Conservation (phyloP, 2,888 invertebrate species). For the Furcula furcula region DNA sequence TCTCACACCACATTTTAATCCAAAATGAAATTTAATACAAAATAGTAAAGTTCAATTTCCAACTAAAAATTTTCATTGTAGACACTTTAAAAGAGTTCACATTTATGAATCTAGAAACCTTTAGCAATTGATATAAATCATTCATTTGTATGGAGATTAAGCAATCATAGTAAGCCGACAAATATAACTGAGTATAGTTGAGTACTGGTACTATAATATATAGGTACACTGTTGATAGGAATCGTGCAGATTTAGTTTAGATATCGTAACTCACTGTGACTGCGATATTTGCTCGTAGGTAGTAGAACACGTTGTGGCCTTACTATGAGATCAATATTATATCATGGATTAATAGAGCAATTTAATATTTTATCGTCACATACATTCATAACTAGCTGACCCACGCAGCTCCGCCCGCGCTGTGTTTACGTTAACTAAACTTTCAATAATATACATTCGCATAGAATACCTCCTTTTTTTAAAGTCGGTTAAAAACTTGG, state of each 20-base stretch:
- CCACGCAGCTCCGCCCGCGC: no score
- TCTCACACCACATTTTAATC: neutral
- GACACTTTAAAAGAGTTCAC: neutral
- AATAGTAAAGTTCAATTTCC: neutral
- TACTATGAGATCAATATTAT: neutral
- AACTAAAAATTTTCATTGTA: neutral
- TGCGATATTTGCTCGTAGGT: neutral
- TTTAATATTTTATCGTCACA: no score
- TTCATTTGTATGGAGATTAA: conserved; percentile 20
- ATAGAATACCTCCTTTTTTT: no score
- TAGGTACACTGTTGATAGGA: conserved; percentile 8
- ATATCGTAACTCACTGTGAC: neutral
- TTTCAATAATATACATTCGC: no score
- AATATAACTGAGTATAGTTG: conserved; percentile 34
- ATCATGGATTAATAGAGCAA: no score
- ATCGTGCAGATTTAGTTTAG: neutral
- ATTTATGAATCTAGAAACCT: neutral
- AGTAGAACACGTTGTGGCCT: neutral
- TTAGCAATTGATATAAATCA: conserved; percentile 22
- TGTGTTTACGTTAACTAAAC: no score
- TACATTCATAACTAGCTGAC: no score
- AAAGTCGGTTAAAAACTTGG: no score
- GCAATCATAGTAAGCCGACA: conserved; percentile 28
- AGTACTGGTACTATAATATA: conserved; percentile 11
- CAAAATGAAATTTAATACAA: no score